Percentiles rank a stretch among this genome's conserved stretches.
phyloP scores from a whole-genome alignment of 2,888 invertebrate species.

The Erebia palarica region DNA sequence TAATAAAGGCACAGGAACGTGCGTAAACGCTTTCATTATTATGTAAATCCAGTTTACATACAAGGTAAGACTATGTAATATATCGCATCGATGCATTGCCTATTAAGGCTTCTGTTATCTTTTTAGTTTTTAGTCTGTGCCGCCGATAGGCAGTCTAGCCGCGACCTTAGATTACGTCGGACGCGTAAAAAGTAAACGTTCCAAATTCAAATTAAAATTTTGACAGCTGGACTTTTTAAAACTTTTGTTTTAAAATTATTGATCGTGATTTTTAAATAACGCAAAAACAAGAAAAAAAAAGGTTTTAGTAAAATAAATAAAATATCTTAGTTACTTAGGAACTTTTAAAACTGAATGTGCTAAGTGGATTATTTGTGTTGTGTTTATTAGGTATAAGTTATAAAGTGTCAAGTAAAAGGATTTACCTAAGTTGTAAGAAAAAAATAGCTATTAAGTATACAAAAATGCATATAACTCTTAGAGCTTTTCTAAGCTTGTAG shows the following conservation, averaged over 20 bases:
- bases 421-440: conserved; percentile 7
- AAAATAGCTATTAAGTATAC: not conserved
- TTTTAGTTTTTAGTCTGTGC: conserved; percentile 34
- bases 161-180: conserved; percentile 54
- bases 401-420: not conserved
- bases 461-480: not conserved
- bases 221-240: conserved; percentile 23
- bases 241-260: conserved; percentile 11
- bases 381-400: not conserved
- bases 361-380: not conserved
- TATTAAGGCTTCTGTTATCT: conserved; percentile 47
- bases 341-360: not conserved
- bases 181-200: conserved; percentile 51
- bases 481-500: not conserved
- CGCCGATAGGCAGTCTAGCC: conserved; percentile 57
- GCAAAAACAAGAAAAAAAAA: not conserved
- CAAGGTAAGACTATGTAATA: conserved; percentile 42
- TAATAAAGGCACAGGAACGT: conserved; percentile 29
- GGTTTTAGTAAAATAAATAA: not conserved
- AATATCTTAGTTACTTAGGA: not conserved
- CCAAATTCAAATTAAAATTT: conserved; percentile 20
- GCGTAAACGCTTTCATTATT: conserved; percentile 41
- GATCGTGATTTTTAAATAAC: not conserved
- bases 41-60: conserved; percentile 43
- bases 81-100: conserved; percentile 39